Evolutionary conservation across 1,140 invertebrate species (phyloP), one percentile per base, ranked within the genome.

Genomic region (Zaprionus africanus): DNA sequence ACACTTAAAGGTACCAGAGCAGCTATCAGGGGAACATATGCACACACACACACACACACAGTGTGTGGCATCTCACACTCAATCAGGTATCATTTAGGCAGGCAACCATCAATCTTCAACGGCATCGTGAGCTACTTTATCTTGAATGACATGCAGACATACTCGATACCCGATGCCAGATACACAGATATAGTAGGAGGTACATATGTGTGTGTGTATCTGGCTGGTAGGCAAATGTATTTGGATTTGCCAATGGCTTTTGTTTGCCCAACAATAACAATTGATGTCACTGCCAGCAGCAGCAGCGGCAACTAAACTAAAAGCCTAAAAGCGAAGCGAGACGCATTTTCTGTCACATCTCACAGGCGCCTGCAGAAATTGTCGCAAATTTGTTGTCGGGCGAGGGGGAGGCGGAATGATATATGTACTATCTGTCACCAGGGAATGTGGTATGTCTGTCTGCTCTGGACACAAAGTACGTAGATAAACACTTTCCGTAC

Each of bases 191-290:
- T 28, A 34, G 60, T 64, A 12, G 34, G 36, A 11, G 9, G 19
- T 26, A 62, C 51, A 31, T 67, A 43, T 59, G 41, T 34, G 22
- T 56, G 26, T 36, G 17, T 36, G 15, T 34, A 67, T 67, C 38
- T 22, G 65, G n/a, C 64, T 62, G 58, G 57, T 79, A 81, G 84
- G 85, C 84, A 87, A 87, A 87, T 87, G 71, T 88, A 81, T 86
- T 80, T 80, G 63, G 68, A 79, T 87, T 84, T 88, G 77, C 73
- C 78, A 74, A 54, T 73, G 68, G 36, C 69, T 74, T 66, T 84
- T 85, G 82, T 86, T 86, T 85, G 82, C 56, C 81, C 61, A 83
- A 88, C 85, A 88, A 87, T 87, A 87, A 88, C 84, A 87, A 87
- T 87, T 68, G 84, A 87, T 87, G 84, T 87, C 84, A 87, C 65